Evolutionary conservation across 2,113 vertebrate species (phyloP), one percentile per base, ranked within the genome.

Genomic region (Pampusana beccarii): DNA sequence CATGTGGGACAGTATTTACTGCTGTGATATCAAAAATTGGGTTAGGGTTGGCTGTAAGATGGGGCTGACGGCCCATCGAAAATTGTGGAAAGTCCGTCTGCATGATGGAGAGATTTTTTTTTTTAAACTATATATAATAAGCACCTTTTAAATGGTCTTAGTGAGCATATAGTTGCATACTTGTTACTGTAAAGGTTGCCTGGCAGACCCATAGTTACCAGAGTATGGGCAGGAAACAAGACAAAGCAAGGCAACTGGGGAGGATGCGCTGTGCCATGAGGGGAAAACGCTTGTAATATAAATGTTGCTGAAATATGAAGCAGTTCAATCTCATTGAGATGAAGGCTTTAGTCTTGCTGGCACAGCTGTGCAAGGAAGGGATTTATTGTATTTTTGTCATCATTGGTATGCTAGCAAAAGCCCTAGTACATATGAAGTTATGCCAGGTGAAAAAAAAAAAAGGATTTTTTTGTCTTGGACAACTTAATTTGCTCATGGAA

Each of bases 281-380:
- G 33, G 75, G 14, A 78, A 71, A 83, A 78, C 9, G 14, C 64
- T 53, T 92, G 42, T 67, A 36, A n/a, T 51, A 42, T n/a, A 83
- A 80, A 50, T 83, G 26, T 86, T 93, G 61, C 57, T 93, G 80
- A 90, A 93, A 89, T 91, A 71, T 34, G 24, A 81, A 81, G 44
- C 53, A 79, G 60, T 86, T 71, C 46, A 91, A 6, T 87, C 72
- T 90, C 81, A 93, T 53, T 83, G 86, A 90, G 69, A 64, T 11
- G 78, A 90, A 77, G 71, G 51, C 38, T 87, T 89, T 79, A 79
- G 78, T 92, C 53, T 75, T 95, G 53, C 72, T 88, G 85, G 75
- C 72, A 71, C 57, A 86, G 82, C 67, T 90, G 67, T 54, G 46
- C 83, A 58, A 88, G 56, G 36, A 83, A 78, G 72, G 51, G 42